These are phyloP conservation scores for Trachymyrmex septentrionalis DNA, from an alignment of 1,140 invertebrate species.

Conservation along the genomic window DNA sequence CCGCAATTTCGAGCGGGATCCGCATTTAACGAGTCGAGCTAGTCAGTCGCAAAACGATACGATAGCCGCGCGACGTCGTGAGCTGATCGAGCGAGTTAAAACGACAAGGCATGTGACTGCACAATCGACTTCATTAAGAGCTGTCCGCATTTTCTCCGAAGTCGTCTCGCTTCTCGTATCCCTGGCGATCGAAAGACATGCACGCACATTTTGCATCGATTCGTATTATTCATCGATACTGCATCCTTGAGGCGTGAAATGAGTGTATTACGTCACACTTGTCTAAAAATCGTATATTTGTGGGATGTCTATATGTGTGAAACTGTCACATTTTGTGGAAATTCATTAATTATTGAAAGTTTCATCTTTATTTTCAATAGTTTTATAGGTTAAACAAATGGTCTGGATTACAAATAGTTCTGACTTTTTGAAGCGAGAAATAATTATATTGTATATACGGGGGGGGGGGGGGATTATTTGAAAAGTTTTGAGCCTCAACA, in stretches of 20 bases:
- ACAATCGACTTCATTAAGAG: conserved; percentile 16
- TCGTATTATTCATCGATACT: conserved; percentile 4
- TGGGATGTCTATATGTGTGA: too few species aligned
- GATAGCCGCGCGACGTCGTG: not conserved
- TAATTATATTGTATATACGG: too few species aligned
- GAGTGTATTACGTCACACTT: not conserved
- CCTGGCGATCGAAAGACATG: not conserved
- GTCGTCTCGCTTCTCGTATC: not conserved
- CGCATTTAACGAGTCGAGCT: conserved; percentile 42
- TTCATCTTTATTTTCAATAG: too few species aligned
- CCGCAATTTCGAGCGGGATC: conserved; percentile 47
- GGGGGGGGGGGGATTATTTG: too few species aligned
- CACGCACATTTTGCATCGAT: not conserved
- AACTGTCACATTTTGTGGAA: too few species aligned
- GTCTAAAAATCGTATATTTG: conserved; percentile 5
- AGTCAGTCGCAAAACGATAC: conserved; percentile 12
- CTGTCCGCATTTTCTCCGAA: not conserved
- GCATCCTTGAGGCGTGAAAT: conserved; percentile 20
- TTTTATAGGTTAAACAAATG: too few species aligned
- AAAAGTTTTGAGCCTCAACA: too few species aligned
- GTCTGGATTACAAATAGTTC: too few species aligned
- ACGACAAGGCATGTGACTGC: conserved; percentile 3
- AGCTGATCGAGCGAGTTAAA: conserved; percentile 51
- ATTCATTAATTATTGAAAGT: too few species aligned
- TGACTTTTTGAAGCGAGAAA: too few species aligned